A percentile compares a stretch with the other conserved stretches of the same genome.
phyloP scores from a whole-genome alignment of 2,797 vertebrate species.

The Clamator glandarius region DNA sequence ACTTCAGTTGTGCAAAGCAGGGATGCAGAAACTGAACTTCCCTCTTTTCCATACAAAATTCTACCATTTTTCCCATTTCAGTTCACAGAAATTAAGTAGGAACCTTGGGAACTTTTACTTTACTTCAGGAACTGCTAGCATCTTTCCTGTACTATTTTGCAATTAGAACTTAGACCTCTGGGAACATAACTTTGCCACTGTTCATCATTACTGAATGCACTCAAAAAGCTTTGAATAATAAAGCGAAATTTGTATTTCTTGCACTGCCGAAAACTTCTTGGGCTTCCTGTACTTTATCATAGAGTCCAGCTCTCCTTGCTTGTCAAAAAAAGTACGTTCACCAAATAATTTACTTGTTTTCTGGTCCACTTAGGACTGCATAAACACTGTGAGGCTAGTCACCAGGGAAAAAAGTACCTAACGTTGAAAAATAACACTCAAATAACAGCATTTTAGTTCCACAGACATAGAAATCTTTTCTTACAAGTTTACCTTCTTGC shows the following conservation, averaged over 20 bases:
- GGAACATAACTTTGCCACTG: background rate
- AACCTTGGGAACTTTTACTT: background rate
- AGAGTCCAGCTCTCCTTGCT: background rate
- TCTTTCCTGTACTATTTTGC: background rate
- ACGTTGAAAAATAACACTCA: background rate
- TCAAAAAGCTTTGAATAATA: background rate
- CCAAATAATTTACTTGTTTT: background rate
- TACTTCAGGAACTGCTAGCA: background rate
- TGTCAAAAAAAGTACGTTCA: background rate
- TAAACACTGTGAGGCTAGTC: background rate
- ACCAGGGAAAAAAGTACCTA: background rate
- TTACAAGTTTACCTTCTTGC: conserved; percentile 78
- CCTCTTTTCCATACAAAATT: background rate
- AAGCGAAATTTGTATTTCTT: background rate
- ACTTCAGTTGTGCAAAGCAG: background rate
- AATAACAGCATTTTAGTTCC: background rate
- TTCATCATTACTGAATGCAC: background rate
- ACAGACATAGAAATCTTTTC: background rate
- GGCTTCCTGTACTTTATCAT: background rate
- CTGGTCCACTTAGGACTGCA: background rate
- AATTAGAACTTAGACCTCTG: background rate
- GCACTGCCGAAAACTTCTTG: background rate
- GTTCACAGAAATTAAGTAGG: background rate
- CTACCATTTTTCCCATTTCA: background rate
- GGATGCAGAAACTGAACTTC: background rate